Evolutionary conservation across 2,888 invertebrate species (phyloP), one percentile per base, ranked within the genome.

Genomic region (Cryptocheilus praepositus): DNA sequence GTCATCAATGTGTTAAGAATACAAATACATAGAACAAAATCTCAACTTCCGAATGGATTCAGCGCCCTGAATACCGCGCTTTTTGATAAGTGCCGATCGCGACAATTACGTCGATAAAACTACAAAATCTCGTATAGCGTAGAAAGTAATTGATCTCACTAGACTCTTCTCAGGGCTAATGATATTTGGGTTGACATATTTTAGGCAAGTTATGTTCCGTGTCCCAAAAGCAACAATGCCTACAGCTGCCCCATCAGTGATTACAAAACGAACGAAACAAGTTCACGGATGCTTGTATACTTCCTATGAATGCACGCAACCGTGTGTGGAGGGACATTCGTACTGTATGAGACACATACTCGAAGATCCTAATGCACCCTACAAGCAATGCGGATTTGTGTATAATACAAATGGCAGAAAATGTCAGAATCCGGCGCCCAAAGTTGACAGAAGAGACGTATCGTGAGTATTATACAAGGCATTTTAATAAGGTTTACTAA

Each of bases 271-370:
- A 15, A 49, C 74, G 2, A 84, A 83, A 60, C 79, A 80, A 64
- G 54, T 60, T 0, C 71, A 74, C 22, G 66, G 25, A 8, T 88
- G 88, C 53, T 67, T 76, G 2, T 93, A 94, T 87, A 89, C 91
- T 43, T 90, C 91, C 0, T 94, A 93, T 81, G 92, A 93, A 65
- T 95, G 95, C 77, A 90, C 91, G 0, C 91, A 93, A 28, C 91
- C 93, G 0, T 91, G 93, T 53, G 86, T 96, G 0, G 92, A 94
- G 8, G 94, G 94, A 0, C 93, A 94, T 72, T 92, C 92, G 69
- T 95, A 93, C 88, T 98, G 98, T 85, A 91, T 92, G 3, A 91
- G 93, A 3, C 98, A 98, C 82, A 95, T 98, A 72, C 89, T 97
- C 58, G 92, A 94, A 78, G 98, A 98, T 86, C 92, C 94, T 5